A percentile compares a stretch with the other conserved stretches of the same genome.
Evolutionary conservation across 2,113 vertebrate species (phyloP).

Genomic region (Dipodomys ordii): DNA sequence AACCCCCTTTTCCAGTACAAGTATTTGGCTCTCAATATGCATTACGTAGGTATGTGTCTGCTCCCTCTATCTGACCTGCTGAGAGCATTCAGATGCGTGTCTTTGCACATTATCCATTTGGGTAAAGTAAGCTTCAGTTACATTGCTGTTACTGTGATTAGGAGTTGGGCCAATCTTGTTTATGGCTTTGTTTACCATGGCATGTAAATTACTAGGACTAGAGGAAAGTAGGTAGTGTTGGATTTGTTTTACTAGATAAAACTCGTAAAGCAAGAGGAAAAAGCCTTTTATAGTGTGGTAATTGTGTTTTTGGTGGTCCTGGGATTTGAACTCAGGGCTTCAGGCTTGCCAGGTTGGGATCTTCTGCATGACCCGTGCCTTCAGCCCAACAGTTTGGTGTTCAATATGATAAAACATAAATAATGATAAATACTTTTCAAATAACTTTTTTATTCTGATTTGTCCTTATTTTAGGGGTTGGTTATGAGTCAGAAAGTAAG

Average conservation of each 20-base stretch:
- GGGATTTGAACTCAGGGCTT: no score
- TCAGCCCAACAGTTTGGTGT: not conserved
- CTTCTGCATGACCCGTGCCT: no score
- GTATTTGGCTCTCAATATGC: conserved; percentile 98
- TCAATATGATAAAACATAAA: conserved; percentile 46
- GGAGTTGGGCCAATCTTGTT: not conserved
- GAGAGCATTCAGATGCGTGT: not conserved
- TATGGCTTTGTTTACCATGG: not conserved
- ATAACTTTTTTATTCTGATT: conserved; percentile 24
- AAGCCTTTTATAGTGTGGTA: not conserved
- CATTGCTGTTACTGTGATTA: not conserved
- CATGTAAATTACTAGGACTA: not conserved
- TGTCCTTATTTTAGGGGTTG: conserved; percentile 26
- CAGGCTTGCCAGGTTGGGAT: no score
- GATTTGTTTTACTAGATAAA: conserved; percentile 57
- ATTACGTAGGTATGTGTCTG: conserved; percentile 96
- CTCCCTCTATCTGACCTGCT: conserved; percentile 23
- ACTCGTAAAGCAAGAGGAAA: not conserved
- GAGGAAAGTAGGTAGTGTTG: not conserved
- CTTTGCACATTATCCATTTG: conserved; percentile 3
- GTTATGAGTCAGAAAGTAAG: conserved; percentile 21
- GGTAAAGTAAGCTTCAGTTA: not conserved
- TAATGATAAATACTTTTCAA: conserved; percentile 1
- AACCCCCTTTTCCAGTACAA: conserved; percentile 99
- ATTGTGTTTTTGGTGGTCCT: no score